These are phyloP conservation scores for Xestia ashworthii DNA, from an alignment of 2,888 invertebrate species.

Conservation along the genomic window DNA sequence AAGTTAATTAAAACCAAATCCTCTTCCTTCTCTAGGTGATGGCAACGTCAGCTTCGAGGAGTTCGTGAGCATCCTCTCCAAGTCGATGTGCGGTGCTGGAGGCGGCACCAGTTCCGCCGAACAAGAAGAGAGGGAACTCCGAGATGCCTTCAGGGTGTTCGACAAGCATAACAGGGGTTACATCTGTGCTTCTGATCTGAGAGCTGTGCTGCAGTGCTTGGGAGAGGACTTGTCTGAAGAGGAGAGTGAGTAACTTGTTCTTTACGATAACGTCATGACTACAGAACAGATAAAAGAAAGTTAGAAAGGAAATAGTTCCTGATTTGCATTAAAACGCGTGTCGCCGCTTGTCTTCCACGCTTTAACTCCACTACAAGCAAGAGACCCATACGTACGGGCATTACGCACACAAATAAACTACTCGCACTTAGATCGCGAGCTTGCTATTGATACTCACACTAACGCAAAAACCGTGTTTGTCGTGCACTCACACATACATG, in stretches of 20 bases:
- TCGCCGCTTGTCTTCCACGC: too few species aligned
- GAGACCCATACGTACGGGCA: too few species aligned
- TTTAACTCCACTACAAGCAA: too few species aligned
- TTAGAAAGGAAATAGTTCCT: too few species aligned
- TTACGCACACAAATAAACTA: too few species aligned
- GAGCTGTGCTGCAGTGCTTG: slow-evolving; percentile 96
- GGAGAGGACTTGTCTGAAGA: slow-evolving; percentile 97
- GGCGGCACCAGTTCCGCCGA: slow-evolving; percentile 92
- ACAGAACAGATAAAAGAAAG: too few species aligned
- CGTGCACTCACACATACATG: too few species aligned
- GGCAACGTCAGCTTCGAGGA: slow-evolving; percentile 97
- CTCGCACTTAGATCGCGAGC: too few species aligned
- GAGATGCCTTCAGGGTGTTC: slow-evolving; percentile 97
- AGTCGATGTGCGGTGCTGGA: slow-evolving; percentile 92
- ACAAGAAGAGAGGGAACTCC: slow-evolving; percentile 95
- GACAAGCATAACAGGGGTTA: slow-evolving; percentile 98
- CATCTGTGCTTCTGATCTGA: slow-evolving; percentile 96
- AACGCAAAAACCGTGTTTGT: too few species aligned
- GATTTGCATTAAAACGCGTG: too few species aligned
- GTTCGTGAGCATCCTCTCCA: slow-evolving; percentile 95
- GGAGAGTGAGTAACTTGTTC: slow-evolving; percentile 92
- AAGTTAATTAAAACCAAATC: neutral
- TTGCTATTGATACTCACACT: too few species aligned
- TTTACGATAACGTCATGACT: too few species aligned
- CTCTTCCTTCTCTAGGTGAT: slow-evolving; percentile 91